These are phyloP conservation scores for Aricia agestis DNA, from an alignment of 1,140 invertebrate species.

Conservation along the genomic window DNA sequence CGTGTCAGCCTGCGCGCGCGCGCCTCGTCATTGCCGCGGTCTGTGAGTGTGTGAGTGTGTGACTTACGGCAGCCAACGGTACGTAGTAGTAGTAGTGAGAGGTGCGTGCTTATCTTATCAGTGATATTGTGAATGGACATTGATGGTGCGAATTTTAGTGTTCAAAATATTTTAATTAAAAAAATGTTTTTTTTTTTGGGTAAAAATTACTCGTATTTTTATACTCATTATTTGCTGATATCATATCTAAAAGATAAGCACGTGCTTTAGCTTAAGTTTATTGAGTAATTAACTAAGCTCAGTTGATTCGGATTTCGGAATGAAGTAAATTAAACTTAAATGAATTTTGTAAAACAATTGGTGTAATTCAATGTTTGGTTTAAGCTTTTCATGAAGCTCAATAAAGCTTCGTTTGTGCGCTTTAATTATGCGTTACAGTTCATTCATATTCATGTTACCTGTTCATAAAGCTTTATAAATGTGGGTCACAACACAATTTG, in stretches of 20 bases:
- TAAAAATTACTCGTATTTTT: too few species aligned
- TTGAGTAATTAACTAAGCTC: not conserved
- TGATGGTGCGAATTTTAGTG: not conserved
- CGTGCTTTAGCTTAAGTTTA: not conserved
- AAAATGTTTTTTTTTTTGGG: not conserved
- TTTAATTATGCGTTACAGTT: not conserved
- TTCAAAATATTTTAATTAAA: not conserved
- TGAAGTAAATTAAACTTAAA: not conserved
- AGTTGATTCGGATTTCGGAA: not conserved
- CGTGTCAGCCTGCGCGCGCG: slow-evolving; percentile 61
- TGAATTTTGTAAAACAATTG: too few species aligned
- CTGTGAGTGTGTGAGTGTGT: slow-evolving; percentile 22
- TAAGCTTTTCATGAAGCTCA: not conserved
- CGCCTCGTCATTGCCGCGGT: slow-evolving; percentile 34
- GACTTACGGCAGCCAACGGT: not conserved
- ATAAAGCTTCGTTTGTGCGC: not conserved
- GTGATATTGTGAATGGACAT: not conserved
- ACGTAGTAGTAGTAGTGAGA: not conserved
- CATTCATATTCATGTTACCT: not conserved
- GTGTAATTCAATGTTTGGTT: not conserved
- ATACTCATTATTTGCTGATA: not conserved
- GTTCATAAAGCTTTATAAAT: not conserved
- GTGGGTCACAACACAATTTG: not conserved
- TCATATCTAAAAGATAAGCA: not conserved
- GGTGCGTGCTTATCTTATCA: not conserved